Base-by-base conservation (phyloP, 2,888 invertebrate species). In the Orthosia gracilis region DNA sequence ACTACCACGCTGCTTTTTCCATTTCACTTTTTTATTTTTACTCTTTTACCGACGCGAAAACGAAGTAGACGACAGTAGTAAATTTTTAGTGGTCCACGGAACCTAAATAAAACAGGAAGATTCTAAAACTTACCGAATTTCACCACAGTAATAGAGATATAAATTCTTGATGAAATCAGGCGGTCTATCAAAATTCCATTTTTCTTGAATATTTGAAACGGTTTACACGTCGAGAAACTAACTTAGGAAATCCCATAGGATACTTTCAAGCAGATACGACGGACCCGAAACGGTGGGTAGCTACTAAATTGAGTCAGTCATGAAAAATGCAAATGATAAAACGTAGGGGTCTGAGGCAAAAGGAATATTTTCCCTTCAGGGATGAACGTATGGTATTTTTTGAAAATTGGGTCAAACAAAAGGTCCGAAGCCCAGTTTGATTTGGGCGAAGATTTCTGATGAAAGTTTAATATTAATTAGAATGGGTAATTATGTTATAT, bases 261-360 rank as follows among this genome's bases (percentile, higher is more conserved):
- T 76, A 72, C 77, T 83, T 75, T 74, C 78, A 81, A 81, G 78
- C 72, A 78, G 80, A 85, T 83, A 86, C 80, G 74, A 69, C 64
- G 79, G 66, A 82, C 83, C 87, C 82, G 81, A 83, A 84, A 83
- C 83, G 76, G 80, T 78, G 73, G 84, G 84, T 87, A 82, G 82
- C 71, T 85, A 88, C 85, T 88, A 89, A 89, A 89, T 87, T 87
- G 88, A 86, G 87, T 86, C 74, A 83, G 82, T 86, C 85, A 87
- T 88, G 84, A 89, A 89, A 89, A 85, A 89, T 89, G 87, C 85
- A 88, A 86, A 88, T 87, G 84, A 87, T 83, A 85, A 82, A 87
- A 85, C 76, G 83, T 83, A 78, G 80, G 75, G 84, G 63, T 81
- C 77, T 74, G 64, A 66, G 50, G 58, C 76, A 80, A 84, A 84